Evolutionary conservation across 2,888 invertebrate genomes (phyloP).

Genomic region (Baccha elongata): DNA sequence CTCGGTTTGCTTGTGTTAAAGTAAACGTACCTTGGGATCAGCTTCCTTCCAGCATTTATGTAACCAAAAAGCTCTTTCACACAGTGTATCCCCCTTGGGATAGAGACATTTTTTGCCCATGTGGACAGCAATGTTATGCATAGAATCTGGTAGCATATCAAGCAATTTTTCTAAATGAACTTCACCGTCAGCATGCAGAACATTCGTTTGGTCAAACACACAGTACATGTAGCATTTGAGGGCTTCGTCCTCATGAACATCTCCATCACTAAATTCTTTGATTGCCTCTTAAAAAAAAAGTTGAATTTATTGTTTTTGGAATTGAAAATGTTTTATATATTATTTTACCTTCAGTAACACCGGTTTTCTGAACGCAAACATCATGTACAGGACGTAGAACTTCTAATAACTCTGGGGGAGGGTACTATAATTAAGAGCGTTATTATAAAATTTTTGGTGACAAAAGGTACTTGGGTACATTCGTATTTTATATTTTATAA

Average conservation of each 20-base stretch:
- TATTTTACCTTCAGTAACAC: conserved; percentile 79
- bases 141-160: conserved; percentile 76
- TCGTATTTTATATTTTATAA: no score
- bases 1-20: not conserved
- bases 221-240: conserved; percentile 82
- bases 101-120: conserved; percentile 79
- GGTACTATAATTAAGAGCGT: conserved; percentile 77
- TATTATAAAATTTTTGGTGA: not conserved
- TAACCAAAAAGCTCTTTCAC: conserved; percentile 82
- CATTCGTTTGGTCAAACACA: conserved; percentile 80
- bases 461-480: no score
- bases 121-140: conserved; percentile 78
- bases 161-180: conserved; percentile 80
- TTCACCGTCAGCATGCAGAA: conserved; percentile 81
- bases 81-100: conserved; percentile 80
- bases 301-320: no score
- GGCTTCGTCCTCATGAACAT: conserved; percentile 81
- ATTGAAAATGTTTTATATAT: conserved; percentile 25
- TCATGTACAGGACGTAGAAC: conserved; percentile 80
- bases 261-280: conserved; percentile 82
- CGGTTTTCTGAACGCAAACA: conserved; percentile 79
- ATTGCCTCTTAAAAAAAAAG: conserved; percentile 80
- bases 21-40: conserved; percentile 77
- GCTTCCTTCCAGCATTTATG: conserved; percentile 80
- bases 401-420: conserved; percentile 79